Percentiles rank a stretch among this genome's conserved stretches.
These are phyloP conservation scores for Moxostoma hubbsi DNA, from an alignment of 2,797 vertebrate genomes.

Conservation along the genomic window DNA sequence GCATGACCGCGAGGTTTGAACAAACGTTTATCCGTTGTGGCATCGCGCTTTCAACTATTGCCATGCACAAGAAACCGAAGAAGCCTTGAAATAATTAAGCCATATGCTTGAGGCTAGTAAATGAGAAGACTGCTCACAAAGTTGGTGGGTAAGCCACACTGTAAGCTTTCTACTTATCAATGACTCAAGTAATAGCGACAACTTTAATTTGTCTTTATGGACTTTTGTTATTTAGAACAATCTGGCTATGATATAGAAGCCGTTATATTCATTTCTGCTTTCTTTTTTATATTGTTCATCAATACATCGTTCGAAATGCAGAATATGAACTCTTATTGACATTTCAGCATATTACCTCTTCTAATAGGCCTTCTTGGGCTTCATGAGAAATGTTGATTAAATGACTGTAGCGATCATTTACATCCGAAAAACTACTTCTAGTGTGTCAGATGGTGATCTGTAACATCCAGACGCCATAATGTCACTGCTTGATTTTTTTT, in stretches of 20 bases:
- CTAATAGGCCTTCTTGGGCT: neutral
- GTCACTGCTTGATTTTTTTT: too few relatives aligned
- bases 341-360: too few relatives aligned
- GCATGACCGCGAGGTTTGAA: neutral
- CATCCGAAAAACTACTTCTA: neutral
- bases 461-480: too few relatives aligned
- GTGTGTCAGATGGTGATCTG: too few relatives aligned
- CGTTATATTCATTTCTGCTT: neutral
- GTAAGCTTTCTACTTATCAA: neutral
- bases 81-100: constrained; percentile 49
- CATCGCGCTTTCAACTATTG: constrained; percentile 30
- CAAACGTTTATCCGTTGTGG: constrained; percentile 17
- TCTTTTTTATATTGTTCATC: neutral
- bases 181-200: neutral
- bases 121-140: constrained; percentile 13
- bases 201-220: neutral
- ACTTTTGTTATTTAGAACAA: neutral
- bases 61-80: constrained; percentile 26
- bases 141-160: neutral
- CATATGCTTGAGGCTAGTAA: constrained; percentile 25
- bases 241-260: neutral
- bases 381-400: neutral
- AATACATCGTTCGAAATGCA: neutral
- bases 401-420: neutral
- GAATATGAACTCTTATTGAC: too few relatives aligned